These are phyloP conservation scores for Ostrea denselamellosa DNA, from an alignment of 1,140 invertebrate species.

Conservation along the genomic window DNA sequence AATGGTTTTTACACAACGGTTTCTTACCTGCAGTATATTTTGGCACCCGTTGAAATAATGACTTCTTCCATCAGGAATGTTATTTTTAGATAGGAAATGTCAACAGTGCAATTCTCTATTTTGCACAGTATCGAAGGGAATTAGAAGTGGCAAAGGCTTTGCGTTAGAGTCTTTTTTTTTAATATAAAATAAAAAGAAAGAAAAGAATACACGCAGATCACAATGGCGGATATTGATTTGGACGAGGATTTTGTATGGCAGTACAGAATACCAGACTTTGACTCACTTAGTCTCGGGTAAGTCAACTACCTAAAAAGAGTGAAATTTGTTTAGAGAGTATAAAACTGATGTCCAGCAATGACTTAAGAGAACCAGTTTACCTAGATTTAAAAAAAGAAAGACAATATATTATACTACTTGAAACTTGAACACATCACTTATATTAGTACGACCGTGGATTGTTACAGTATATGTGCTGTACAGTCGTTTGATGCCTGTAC, in stretches of 20 bases:
- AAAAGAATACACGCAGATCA: background rate
- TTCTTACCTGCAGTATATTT: background rate
- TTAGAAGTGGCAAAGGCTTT: background rate
- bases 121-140: slow-evolving; percentile 1
- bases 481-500: no score
- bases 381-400: no score
- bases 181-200: background rate
- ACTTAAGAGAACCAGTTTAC: no score
- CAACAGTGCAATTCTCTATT: background rate
- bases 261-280: slow-evolving; percentile 15
- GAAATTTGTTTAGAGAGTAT: background rate
- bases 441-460: no score
- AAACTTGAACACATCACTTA: no score
- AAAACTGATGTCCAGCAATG: no score
- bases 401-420: no score
- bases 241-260: slow-evolving; percentile 28
- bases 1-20: background rate
- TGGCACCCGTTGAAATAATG: slow-evolving; percentile 1
- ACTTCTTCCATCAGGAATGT: slow-evolving; percentile 1
- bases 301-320: background rate
- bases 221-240: background rate
- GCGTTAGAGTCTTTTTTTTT: background rate
- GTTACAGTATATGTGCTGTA: no score
- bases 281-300: slow-evolving; percentile 19
- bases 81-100: slow-evolving; percentile 38